Base-by-base conservation (phyloP, 2,113 vertebrate species). In the Gasterosteus nipponicus region DNA sequence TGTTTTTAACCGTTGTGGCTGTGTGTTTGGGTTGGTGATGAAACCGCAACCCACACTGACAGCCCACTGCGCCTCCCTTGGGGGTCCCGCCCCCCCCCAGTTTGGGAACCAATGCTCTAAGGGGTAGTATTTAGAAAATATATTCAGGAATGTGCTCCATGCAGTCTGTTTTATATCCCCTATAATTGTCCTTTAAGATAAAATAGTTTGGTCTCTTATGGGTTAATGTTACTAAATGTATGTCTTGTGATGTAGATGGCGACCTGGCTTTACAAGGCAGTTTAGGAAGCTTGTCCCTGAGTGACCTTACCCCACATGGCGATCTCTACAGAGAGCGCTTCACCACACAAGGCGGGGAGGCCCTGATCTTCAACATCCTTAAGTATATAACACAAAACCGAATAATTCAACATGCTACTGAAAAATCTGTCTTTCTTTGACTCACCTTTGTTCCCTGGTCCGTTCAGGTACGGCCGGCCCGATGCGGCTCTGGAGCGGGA, bases 241-340 rank as follows among this genome's bases (percentile, higher is more conserved):
- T 77, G 58, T 78, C 22, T 61, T 16, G 42, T 80, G n/a, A 80
- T 89, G 47, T 79, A 99, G 98, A 99, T 33, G 96, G 97, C 62
- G 95, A 99, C 91, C 84, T 99, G 86, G 81, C 92, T 22, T 82
- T 99, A 64, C 96, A 96, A 70, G 98, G 98, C 16, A 97, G 96
- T 86, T 93, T 99, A n/a, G 97, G 98, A 54, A 97, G 96, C 85
- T 84, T 99, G 76, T 99, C 97, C 54, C 88, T 99, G 44, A 99
- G 96, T 80, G 98, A 99, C 80, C 93, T 99, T 46, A 99, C 98
- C 0, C 89, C 96, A 16, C 97, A 99, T 0, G 98, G 98, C 29
- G 96, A 98, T 57, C 93, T 99, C 74, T 99, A 99, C 92, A 87
- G 96, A 61, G 97, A 99, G 46, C 97, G 98, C 19, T 98, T 99